phyloP scores from a whole-genome alignment of 2,113 vertebrate species.

The Pygoscelis antarcticus region DNA sequence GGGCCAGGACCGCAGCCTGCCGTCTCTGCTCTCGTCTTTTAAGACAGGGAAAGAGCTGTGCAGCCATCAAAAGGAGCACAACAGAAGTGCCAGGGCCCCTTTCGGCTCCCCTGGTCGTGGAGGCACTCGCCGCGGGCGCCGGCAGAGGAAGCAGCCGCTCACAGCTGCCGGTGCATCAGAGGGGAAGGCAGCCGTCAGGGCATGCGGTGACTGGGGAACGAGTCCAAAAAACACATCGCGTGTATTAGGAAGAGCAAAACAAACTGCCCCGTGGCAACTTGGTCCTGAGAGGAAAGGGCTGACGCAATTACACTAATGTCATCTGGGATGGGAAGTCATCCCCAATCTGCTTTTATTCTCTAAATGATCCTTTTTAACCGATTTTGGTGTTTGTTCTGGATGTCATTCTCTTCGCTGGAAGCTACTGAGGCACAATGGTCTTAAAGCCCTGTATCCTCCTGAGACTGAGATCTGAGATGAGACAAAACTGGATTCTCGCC shows the following conservation, averaged over 20 bases:
- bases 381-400: conserved; percentile 30
- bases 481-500: not conserved
- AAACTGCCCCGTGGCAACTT: not conserved
- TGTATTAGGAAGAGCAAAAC: not conserved
- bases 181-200: not conserved
- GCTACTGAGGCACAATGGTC: not conserved
- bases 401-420: conserved; percentile 43
- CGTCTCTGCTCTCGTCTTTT: not conserved
- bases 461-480: conserved; percentile 20
- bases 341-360: conserved; percentile 43
- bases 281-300: not conserved
- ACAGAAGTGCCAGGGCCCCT: not conserved
- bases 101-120: fast-evolving
- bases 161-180: not conserved
- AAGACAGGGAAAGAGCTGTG: not conserved
- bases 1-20: not conserved
- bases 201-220: not conserved
- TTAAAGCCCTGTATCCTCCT: not conserved
- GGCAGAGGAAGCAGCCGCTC: not conserved
- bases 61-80: not conserved
- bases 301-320: conserved; percentile 24
- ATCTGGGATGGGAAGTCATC: not conserved
- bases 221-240: not conserved
- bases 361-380: conserved; percentile 32
- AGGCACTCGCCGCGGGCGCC: not conserved